Evolutionary conservation across 1,140 invertebrate species (phyloP).

Genomic region (Drosophila prosaltans): DNA sequence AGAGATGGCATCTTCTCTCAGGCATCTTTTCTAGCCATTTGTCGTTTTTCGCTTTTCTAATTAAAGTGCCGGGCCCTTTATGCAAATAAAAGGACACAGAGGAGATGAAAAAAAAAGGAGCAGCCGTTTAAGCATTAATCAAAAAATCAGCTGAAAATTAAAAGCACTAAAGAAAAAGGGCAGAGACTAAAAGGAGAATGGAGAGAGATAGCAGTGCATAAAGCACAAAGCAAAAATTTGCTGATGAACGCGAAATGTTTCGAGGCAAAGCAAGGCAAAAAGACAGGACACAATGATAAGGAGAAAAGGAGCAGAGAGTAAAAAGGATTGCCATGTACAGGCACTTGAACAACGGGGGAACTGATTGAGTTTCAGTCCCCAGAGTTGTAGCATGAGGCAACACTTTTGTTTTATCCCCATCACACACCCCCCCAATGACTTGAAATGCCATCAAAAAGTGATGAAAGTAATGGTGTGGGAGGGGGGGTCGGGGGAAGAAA

Average conservation of each 20-base stretch:
- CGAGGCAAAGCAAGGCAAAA: neutral
- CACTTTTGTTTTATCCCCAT: too few species aligned
- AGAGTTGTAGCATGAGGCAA: too few species aligned
- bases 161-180: constrained; percentile 52
- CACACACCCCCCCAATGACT: neutral
- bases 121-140: constrained; percentile 76
- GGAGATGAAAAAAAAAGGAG: constrained; percentile 37
- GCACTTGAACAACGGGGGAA: neutral
- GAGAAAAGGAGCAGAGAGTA: neutral
- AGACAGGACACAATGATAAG: constrained; percentile 4
- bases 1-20: constrained; percentile 18
- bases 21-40: too few species aligned
- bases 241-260: constrained; percentile 15
- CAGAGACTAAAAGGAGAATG: constrained; percentile 33
- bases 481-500: neutral
- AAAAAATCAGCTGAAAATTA: constrained; percentile 80
- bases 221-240: constrained; percentile 28
- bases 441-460: neutral
- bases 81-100: constrained; percentile 58
- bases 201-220: constrained; percentile 29
- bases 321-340: constrained; percentile 62
- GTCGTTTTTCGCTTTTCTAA: constrained; percentile 45
- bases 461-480: neutral
- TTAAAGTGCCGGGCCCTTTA: constrained; percentile 71
- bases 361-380: neutral